Conservation (phyloP, 2,113 vertebrate species). For the Chiloscyllium plagiosum region DNA sequence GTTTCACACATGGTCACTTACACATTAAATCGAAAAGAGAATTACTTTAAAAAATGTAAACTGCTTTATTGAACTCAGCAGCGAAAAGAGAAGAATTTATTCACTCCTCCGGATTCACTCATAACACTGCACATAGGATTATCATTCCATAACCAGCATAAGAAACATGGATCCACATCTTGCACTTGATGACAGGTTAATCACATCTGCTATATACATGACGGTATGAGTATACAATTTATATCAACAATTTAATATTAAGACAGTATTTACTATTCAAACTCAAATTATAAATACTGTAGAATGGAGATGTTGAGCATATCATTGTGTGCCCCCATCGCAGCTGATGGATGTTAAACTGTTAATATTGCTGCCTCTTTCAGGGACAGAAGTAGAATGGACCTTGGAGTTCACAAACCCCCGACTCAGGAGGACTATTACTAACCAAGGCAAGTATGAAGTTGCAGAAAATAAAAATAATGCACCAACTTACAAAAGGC, state of each 20-base stretch:
- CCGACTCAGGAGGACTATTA: not conserved
- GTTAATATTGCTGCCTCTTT: not conserved
- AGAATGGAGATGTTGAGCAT: not conserved
- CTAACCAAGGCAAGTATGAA: not conserved
- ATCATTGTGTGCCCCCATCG: not conserved
- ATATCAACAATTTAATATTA: not conserved
- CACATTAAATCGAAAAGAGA: not conserved
- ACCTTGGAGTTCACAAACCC: not conserved
- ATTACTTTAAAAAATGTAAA: too few species aligned
- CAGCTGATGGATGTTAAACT: not conserved
- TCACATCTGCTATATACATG: not conserved
- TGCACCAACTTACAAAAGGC: not conserved
- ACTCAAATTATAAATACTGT: not conserved
- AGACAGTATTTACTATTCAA: slow-evolving; percentile 10
- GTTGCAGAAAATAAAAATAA: not conserved
- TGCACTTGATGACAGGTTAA: not conserved
- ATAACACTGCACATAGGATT: not conserved
- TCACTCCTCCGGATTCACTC: not conserved
- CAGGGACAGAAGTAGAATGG: not conserved
- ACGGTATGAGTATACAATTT: not conserved
- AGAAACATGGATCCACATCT: not conserved
- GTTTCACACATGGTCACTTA: not conserved
- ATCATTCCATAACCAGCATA: not conserved
- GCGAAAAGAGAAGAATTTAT: too few species aligned
- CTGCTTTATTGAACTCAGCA: too few species aligned